These are phyloP conservation scores for Sebastes reedi DNA, from an alignment of 2,797 vertebrate genomes.

Conservation along the genomic window DNA sequence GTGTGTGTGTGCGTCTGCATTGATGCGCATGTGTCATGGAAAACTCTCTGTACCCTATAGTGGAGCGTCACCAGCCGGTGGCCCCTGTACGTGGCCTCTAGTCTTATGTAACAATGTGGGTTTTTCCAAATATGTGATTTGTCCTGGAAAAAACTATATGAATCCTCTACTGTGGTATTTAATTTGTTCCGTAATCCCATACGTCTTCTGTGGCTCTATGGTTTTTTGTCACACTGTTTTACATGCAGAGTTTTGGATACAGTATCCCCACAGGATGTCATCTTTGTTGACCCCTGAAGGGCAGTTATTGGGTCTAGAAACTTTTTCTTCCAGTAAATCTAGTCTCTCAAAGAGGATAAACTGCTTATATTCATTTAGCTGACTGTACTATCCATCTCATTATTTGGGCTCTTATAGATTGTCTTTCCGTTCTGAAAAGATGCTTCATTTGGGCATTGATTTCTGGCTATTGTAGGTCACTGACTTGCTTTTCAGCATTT, in stretches of 20 bases:
- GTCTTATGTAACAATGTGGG: slow-evolving; percentile 44
- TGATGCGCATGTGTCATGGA: slow-evolving; percentile 18
- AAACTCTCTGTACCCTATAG: neutral
- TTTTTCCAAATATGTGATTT: slow-evolving; percentile 46
- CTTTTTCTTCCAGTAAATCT: neutral
- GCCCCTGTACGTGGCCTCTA: slow-evolving; percentile 22
- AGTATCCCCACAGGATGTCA: neutral
- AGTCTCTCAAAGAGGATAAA: neutral
- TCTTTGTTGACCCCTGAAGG: neutral
- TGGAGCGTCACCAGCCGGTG: slow-evolving; percentile 12
- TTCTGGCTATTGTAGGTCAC: neutral
- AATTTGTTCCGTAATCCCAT: slow-evolving; percentile 17
- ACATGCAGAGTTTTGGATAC: neutral
- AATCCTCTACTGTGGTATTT: slow-evolving; percentile 23
- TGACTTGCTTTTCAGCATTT: neutral
- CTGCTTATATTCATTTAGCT: neutral
- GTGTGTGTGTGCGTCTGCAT: neutral
- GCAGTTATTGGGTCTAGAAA: neutral
- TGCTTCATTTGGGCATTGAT: neutral
- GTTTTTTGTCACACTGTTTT: slow-evolving; percentile 14
- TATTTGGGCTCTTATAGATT: neutral
- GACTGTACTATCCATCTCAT: neutral
- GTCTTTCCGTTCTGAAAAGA: neutral
- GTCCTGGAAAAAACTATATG: slow-evolving; percentile 52
- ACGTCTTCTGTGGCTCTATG: neutral